Evolutionary conservation across 2,888 invertebrate genomes (phyloP), one percentile per base, ranked within the genome.

Genomic region (Thumatha senex): DNA sequence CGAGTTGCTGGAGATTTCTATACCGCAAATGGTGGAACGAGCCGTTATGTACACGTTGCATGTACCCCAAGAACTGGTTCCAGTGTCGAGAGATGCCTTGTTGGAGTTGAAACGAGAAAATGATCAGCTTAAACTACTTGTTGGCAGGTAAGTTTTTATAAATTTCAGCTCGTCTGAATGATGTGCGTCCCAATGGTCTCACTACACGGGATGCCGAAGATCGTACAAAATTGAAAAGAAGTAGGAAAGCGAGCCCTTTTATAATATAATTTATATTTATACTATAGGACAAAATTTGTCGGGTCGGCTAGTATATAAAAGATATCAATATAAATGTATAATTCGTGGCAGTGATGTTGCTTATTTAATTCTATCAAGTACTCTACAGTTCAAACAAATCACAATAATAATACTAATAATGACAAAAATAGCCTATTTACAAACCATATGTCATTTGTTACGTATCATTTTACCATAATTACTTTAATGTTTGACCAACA

Each of bases 11-110:
- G 86, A 87, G 81, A 80, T 87, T 43, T 69, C 70, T 2, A 74
- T 61, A 43, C 78, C 84, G 0, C 84, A 77, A 52, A 81, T 88
- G 84, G 67, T 74, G 70, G 72, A 75, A 57, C 66, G 74, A 18
- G 76, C 84, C 12, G 80, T 80, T 2, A 63, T 89, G 48, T 92
- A 66, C 81, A 82, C 89, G 48, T 78, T 90, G 48, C 91, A 90
- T 73, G 70, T 76, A 61, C 89, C 88, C 46, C 79, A 78, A 35
- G 85, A 84, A 36, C 81, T 92, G 38, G 65, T 58, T 30, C 78
- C 80, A 2, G 48, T 76, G 29, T 45, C 76, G 1, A 51, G 72
- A 0, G 84, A 87, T 0, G 51, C 54, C 0, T 71, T 89, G 51
- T 58, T 75, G 9, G 54, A 56, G 7, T 76, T 88, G 48, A 81